Evolutionary conservation across 2,113 vertebrate genomes (phyloP).

Genomic region (Onychorhynchus coronatus): DNA sequence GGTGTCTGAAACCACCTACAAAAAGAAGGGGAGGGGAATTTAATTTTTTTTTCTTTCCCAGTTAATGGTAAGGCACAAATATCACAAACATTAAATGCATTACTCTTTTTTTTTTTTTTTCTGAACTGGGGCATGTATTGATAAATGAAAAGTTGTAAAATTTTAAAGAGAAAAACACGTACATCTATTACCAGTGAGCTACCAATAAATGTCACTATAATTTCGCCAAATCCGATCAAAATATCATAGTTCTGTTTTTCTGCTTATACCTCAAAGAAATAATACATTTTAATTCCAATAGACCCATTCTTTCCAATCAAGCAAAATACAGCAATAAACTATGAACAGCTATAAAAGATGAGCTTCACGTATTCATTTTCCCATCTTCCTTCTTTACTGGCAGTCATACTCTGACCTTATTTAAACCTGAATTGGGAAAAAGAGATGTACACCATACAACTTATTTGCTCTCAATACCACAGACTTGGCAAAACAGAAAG

Average conservation of each 20-base stretch:
- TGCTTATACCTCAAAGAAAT: not conserved
- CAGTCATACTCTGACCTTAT: not conserved
- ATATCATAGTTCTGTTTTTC: not conserved
- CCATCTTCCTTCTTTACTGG: not conserved
- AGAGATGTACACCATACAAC: not conserved
- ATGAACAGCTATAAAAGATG: not conserved
- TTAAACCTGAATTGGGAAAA: not conserved
- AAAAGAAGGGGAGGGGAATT: not conserved
- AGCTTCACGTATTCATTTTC: not conserved
- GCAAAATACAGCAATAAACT: not conserved
- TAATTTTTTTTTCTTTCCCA: not conserved
- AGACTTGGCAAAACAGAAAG: not conserved
- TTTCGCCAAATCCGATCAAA: not conserved
- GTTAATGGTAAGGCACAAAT: not conserved
- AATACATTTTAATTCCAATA: not conserved
- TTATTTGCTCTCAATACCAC: not conserved
- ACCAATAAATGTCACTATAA: not conserved
- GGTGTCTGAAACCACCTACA: constrained; percentile 98
- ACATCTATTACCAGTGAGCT: not conserved
- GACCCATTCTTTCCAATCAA: not conserved
- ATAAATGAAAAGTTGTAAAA: not conserved
- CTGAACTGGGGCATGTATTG: not conserved
- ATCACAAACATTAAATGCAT: not conserved
- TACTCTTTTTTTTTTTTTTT: not conserved
- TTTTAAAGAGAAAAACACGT: not conserved